Percentiles rank a stretch among this genome's conserved stretches.
Conservation (phyloP, 2,888 invertebrate genomes). For the Cheilosia scutellata region DNA sequence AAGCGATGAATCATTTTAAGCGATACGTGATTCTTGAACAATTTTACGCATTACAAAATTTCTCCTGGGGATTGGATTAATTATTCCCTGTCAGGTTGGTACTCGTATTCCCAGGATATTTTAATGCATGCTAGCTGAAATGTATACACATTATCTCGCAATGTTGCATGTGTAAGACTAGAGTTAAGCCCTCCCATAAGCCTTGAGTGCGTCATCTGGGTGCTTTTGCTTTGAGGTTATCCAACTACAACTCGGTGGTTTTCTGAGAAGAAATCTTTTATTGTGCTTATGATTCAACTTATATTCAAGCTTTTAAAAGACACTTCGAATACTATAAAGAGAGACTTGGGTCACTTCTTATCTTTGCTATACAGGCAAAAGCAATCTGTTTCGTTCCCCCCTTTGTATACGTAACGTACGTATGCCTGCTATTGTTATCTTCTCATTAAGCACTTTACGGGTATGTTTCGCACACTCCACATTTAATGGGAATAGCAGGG, state of each 20-base stretch:
- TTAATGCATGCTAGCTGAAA: background rate
- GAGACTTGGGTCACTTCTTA: background rate
- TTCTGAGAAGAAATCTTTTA: constrained; percentile 10
- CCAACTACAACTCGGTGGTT: constrained; percentile 19
- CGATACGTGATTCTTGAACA: constrained; percentile 1
- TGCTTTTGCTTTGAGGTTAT: constrained; percentile 26
- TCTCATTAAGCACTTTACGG: constrained; percentile 61
- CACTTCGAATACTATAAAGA: background rate
- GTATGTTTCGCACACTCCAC: constrained; percentile 55
- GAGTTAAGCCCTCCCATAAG: constrained; percentile 1
- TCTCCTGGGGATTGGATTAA: background rate
- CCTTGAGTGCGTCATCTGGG: constrained; percentile 25
- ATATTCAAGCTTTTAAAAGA: background rate
- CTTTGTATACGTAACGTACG: background rate
- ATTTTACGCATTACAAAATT: background rate
- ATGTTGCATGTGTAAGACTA: constrained; percentile 9
- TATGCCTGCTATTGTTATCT: constrained; percentile 34
- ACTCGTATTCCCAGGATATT: background rate
- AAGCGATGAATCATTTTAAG: constrained; percentile 6
- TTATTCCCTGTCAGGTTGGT: background rate
- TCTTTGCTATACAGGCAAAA: background rate
- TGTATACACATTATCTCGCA: background rate
- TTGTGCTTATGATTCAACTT: constrained; percentile 22
- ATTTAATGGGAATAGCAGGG: constrained; percentile 16
- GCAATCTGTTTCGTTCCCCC: background rate